These are phyloP conservation scores for Ophion slaviceki DNA, from an alignment of 2,888 invertebrate genomes.

Conservation along the genomic window DNA sequence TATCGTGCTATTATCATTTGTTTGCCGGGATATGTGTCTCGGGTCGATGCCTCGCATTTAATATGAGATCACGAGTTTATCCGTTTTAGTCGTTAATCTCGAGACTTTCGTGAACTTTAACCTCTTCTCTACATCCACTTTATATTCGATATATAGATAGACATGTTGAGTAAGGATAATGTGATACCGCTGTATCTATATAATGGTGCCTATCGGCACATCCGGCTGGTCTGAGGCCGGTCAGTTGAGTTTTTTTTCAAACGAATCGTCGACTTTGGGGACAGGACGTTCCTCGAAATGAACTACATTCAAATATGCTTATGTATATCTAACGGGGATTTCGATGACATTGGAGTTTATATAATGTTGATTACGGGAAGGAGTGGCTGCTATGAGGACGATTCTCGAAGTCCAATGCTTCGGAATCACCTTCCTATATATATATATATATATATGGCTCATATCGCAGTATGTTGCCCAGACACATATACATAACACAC, in stretches of 20 bases:
- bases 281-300: background rate
- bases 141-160: background rate
- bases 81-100: slow-evolving; percentile 31
- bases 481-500: background rate
- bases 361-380: background rate
- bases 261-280: background rate
- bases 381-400: background rate
- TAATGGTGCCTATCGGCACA: background rate
- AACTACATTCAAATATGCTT: background rate
- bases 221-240: background rate
- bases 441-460: background rate
- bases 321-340: background rate
- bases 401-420: background rate
- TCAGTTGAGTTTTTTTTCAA: background rate
- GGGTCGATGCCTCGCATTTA: slow-evolving; percentile 23
- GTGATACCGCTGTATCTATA: background rate
- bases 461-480: background rate
- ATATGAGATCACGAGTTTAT: slow-evolving; percentile 44
- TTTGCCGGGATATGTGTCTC: background rate
- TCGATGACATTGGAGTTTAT: background rate
- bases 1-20: slow-evolving; percentile 29
- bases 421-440: background rate
- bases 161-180: too few relatives aligned
- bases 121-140: background rate
- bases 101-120: slow-evolving; percentile 29